Evolutionary conservation across 2,888 invertebrate species (phyloP).

Genomic region (Amblyjoppa proteus): DNA sequence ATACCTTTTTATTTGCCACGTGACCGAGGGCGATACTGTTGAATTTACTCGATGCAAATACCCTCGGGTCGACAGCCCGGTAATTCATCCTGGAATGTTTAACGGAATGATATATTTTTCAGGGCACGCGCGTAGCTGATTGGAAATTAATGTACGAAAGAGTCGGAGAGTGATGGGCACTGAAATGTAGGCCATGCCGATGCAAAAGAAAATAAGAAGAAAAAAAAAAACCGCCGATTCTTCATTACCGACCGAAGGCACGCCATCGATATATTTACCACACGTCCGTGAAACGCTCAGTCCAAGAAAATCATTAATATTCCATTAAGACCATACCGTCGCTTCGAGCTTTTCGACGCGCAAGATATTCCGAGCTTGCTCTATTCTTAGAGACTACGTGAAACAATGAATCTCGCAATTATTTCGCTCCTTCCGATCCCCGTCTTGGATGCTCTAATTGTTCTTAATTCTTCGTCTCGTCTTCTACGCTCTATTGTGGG

Average conservation of each 20-base stretch:
- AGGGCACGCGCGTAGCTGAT: not conserved
- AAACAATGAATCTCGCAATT: slow-evolving; percentile 24
- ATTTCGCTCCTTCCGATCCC: not conserved
- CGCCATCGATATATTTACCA: slow-evolving; percentile 37
- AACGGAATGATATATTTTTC: too few relatives aligned
- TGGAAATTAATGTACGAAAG: slow-evolving; percentile 6
- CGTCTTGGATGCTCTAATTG: not conserved
- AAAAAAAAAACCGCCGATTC: slow-evolving; percentile 23
- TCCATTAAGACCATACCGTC: slow-evolving; percentile 1
- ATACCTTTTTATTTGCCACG: too few relatives aligned
- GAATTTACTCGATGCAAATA: too few relatives aligned
- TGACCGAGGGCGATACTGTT: too few relatives aligned
- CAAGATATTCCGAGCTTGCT: slow-evolving; percentile 20
- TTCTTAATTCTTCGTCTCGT: slow-evolving; percentile 2
- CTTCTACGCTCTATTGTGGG: not conserved
- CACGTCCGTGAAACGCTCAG: not conserved
- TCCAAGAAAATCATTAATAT: slow-evolving; percentile 17
- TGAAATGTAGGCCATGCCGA: slow-evolving; percentile 44
- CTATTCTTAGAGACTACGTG: slow-evolving; percentile 16
- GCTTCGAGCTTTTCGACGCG: not conserved
- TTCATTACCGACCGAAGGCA: slow-evolving; percentile 24
- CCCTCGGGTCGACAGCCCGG: too few relatives aligned
- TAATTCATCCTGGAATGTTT: too few relatives aligned
- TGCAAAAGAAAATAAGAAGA: slow-evolving; percentile 11
- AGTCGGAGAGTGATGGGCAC: slow-evolving; percentile 28